Evolutionary conservation across 2,113 vertebrate species (phyloP).

Genomic region (Macaca fascicularis): T2T-MFA8v1.1 NC_088379.1:10327501-10328000

Average conservation of each 20-base stretch:
- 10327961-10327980: neutral
- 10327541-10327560: neutral
- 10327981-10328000: neutral
- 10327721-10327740: neutral
- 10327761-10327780: neutral
- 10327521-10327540: neutral
- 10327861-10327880: neutral
- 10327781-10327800: neutral
- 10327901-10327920: accelerated
- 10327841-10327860: neutral
- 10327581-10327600: neutral
- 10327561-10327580: neutral
- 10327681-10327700: neutral
- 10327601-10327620: neutral
- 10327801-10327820: neutral
- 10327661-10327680: neutral
- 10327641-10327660: neutral
- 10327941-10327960: neutral
- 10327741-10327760: neutral
- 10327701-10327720: neutral
- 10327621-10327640: neutral
- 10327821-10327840: neutral
- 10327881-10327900: neutral
- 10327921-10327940: neutral
- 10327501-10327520: neutral